Evolutionary conservation across 2,113 vertebrate genomes (phyloP).

Genomic region (Sinocyclocheilus grahami): DNA sequence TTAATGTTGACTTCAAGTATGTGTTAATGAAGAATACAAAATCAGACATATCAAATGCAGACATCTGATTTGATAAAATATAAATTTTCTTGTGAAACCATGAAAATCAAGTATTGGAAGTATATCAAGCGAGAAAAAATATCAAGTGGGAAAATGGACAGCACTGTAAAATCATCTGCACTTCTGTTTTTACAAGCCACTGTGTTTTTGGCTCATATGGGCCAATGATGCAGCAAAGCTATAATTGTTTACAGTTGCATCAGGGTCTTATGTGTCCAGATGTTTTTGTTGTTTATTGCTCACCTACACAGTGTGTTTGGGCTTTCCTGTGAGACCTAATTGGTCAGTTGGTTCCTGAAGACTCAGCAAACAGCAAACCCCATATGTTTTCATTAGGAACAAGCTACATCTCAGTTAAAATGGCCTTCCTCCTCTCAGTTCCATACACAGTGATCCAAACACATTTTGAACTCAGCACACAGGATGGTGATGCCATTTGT

Average conservation of each 20-base stretch:
- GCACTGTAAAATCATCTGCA: background rate
- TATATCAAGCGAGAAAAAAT: too few relatives aligned
- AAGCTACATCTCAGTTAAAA: conserved; percentile 26
- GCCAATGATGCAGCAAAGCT: conserved; percentile 30
- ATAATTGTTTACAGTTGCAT: conserved; percentile 45
- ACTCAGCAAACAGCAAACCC: conserved; percentile 42
- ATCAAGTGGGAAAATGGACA: background rate
- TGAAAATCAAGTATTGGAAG: background rate
- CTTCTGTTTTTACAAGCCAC: background rate
- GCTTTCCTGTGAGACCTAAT: conserved; percentile 51
- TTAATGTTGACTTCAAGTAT: too few relatives aligned
- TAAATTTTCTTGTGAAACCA: background rate
- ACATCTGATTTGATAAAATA: background rate
- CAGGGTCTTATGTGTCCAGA: conserved; percentile 22
- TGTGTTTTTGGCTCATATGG: background rate
- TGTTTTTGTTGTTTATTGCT: conserved; percentile 37
- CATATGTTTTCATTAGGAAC: conserved; percentile 31
- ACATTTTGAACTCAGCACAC: background rate
- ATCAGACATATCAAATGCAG: too few relatives aligned
- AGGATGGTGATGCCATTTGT: background rate
- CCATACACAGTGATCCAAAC: background rate
- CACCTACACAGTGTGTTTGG: conserved; percentile 25
- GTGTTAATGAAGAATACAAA: too few relatives aligned
- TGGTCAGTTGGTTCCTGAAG: conserved; percentile 46
- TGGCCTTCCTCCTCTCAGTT: background rate